Conservation (phyloP, 2,888 invertebrate species). For the Macrophya alboannulata region DNA sequence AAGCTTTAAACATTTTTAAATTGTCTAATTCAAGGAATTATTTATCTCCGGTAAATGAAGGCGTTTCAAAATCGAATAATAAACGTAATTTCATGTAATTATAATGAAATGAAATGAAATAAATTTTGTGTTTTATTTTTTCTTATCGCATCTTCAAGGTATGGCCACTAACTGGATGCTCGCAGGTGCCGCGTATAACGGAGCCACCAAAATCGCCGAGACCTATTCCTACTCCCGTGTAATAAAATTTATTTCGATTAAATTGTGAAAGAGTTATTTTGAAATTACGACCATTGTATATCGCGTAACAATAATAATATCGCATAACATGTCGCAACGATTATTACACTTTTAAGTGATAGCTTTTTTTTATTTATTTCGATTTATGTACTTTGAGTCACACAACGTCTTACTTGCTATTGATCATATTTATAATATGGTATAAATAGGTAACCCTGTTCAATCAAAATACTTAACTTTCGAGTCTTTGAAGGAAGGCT, state of each 20-base stretch:
- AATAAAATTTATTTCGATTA: constrained; percentile 24
- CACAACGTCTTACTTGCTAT: not conserved
- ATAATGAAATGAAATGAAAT: not conserved
- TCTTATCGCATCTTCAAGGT: constrained; percentile 66
- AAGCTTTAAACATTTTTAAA: not conserved
- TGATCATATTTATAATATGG: not conserved
- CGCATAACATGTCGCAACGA: not conserved
- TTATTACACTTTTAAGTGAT: not conserved
- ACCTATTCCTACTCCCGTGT: constrained; percentile 52
- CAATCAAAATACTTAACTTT: not conserved
- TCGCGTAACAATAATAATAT: not conserved
- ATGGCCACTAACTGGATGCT: constrained; percentile 72
- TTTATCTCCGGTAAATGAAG: not conserved
- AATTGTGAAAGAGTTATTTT: not conserved
- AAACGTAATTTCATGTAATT: not conserved
- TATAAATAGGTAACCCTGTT: not conserved
- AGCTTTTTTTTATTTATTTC: not conserved
- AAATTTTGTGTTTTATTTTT: constrained; percentile 5
- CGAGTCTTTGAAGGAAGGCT: not conserved
- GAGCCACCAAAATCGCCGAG: constrained; percentile 64
- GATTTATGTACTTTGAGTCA: not conserved
- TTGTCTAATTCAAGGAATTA: not conserved
- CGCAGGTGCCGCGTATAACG: constrained; percentile 63
- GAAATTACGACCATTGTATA: not conserved
- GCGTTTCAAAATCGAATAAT: not conserved